Conservation (phyloP, 2,113 vertebrate genomes). For the Columba livia region DNA sequence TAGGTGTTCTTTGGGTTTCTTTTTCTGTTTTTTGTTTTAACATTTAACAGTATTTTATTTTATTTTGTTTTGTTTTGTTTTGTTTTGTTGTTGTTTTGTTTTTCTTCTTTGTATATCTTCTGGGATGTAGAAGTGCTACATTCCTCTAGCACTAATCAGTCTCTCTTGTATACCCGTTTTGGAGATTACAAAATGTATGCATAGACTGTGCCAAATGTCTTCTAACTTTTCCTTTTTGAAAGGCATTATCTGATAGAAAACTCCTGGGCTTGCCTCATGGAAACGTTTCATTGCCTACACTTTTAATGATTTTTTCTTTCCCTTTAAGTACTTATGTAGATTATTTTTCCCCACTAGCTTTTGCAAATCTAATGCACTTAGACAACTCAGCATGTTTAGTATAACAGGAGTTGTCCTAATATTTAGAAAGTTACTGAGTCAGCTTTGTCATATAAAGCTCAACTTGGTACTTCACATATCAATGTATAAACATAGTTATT, state of each 20-base stretch:
- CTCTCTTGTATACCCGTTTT: not conserved
- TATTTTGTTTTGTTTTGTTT: too few relatives aligned
- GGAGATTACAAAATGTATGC: not conserved
- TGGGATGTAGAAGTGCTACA: not conserved
- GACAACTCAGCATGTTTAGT: not conserved
- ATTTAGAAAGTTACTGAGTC: slow-evolving; percentile 12
- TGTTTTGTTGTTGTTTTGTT: not conserved
- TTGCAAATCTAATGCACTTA: not conserved
- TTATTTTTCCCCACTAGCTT: not conserved
- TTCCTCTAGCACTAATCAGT: not conserved
- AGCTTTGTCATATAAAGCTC: not conserved
- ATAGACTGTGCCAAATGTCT: not conserved
- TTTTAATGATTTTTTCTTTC: not conserved
- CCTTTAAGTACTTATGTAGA: not conserved
- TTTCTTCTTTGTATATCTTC: not conserved
- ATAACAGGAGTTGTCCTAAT: not conserved
- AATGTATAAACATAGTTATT: slow-evolving; percentile 4
- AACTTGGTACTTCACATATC: not conserved
- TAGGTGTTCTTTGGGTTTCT: too few relatives aligned
- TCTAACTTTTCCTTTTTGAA: not conserved
- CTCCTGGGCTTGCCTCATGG: not conserved
- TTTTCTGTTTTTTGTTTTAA: not conserved
- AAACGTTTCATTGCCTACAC: not conserved
- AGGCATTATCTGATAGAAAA: not conserved
- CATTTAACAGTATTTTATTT: not conserved